Evolutionary conservation across 53 echinoderm and acorn worm species (phyloP), one percentile per base, ranked within the genome.

Genomic region (Patiria pectinifera): DNA sequence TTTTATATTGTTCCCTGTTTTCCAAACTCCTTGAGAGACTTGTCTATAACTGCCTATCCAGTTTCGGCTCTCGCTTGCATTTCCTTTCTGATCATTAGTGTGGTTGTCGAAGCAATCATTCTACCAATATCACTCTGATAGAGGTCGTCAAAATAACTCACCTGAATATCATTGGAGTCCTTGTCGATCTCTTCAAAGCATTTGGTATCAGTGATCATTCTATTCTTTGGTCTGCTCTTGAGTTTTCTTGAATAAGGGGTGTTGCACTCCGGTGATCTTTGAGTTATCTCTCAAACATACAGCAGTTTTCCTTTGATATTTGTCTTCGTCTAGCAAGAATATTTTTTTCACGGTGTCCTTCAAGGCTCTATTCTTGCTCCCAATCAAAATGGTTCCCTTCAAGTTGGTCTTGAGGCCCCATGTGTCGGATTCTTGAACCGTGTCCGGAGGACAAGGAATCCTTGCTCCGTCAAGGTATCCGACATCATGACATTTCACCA

Each of bases 1-100:
- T 83, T 91, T 83, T 91, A 48, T 70, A 69, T 91, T 58, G 66
- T 91, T 14, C 83, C 91, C 8, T 91, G 82, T 45, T 53, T 53
- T 91, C 83, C 19, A 45, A 91, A 70, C 83, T 91, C 70, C 74
- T 91, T 21, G 91, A 91, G 49, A 45, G 83, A 21, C n/a, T 91
- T 18, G 71, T 91, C n/a, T 83, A 71, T n/a, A 83, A 83, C 19
- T 70, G 83, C 14, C 83, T 91, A 12, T 49, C 69, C n/a, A 19
- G 45, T 19, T 83, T 91, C 16, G 23, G 83, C 43, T 71, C 11
- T 21, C 23, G 3, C 6, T 48, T 70, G 19, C 44, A 71, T 9
- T 46, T 91, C 43, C 35, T 91, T 11, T 83, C 23, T 83, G 49
- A 48, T 83, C 76, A 76, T 21, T 83, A 80, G 79, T 87, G 75